These are phyloP conservation scores for Reinhardtius hippoglossoides DNA, from an alignment of 2,113 vertebrate genomes.

Conservation along the genomic window DNA sequence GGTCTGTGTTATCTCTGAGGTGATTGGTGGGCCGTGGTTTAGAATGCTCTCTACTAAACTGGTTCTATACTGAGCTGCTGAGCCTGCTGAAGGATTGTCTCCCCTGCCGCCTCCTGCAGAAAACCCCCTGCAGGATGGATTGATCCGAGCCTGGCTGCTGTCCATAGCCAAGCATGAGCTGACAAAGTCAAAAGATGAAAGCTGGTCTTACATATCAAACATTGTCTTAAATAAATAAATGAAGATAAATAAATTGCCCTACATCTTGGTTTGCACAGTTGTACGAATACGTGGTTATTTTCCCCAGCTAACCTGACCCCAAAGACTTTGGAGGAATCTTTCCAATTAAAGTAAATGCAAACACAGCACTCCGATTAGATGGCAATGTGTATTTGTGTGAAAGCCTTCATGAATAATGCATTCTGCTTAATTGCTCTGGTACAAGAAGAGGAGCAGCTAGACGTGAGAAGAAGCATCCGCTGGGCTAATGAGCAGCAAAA, in stretches of 20 bases:
- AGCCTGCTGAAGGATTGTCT: slow-evolving; percentile 31
- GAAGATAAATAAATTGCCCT: not conserved
- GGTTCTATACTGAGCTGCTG: slow-evolving; percentile 23
- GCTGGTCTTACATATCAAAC: no score
- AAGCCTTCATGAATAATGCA: slow-evolving; percentile 80
- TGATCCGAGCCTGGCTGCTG: slow-evolving; percentile 10
- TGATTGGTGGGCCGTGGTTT: slow-evolving; percentile 37
- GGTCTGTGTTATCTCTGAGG: slow-evolving; percentile 34
- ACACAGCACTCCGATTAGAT: slow-evolving; percentile 69
- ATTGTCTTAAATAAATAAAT: no score
- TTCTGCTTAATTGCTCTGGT: slow-evolving; percentile 74
- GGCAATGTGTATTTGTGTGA: slow-evolving; percentile 61
- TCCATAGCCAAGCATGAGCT: no score
- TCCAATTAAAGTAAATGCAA: slow-evolving; percentile 76
- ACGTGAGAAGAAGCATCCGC: slow-evolving; percentile 63
- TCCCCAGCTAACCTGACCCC: slow-evolving; percentile 36
- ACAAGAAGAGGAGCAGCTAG: slow-evolving; percentile 63
- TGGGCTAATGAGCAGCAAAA: slow-evolving; percentile 73
- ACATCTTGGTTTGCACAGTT: slow-evolving; percentile 12
- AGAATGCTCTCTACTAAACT: slow-evolving; percentile 19
- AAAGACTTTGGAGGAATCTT: slow-evolving; percentile 62
- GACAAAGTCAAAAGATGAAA: no score
- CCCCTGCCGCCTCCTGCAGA: not conserved
- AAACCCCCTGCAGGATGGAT: slow-evolving; percentile 8
- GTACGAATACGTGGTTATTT: not conserved